Percentiles rank a stretch among this genome's conserved stretches.
These are phyloP conservation scores for Phania funesta DNA, from an alignment of 2,888 invertebrate genomes.

Conservation along the genomic window DNA sequence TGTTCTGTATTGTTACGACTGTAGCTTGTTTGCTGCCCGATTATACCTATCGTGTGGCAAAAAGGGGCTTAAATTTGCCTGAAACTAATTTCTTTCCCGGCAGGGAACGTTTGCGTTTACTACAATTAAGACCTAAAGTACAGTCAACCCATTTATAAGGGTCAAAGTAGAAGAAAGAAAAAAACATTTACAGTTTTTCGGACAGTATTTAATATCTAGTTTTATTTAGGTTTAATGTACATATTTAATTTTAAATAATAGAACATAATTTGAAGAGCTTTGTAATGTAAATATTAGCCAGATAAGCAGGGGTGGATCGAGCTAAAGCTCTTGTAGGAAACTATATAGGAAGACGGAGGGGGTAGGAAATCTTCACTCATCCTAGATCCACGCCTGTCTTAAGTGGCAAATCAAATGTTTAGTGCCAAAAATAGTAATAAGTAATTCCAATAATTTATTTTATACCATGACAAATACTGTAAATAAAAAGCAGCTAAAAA, in stretches of 20 bases:
- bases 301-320: no score
- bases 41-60: conserved; percentile 76
- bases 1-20: conserved; percentile 82
- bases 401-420: conserved; percentile 36
- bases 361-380: no score
- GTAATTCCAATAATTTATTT: conserved; percentile 53
- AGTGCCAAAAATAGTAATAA: conserved; percentile 62
- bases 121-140: conserved; percentile 71
- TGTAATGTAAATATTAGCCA: no score
- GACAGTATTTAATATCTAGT: conserved; percentile 50
- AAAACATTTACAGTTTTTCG: not conserved
- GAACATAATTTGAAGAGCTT: not conserved
- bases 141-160: conserved; percentile 74
- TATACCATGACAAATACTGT: conserved; percentile 61
- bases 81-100: conserved; percentile 76
- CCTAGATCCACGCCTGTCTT: no score
- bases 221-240: conserved; percentile 42
- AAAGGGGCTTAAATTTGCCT: conserved; percentile 74
- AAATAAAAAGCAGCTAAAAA: conserved; percentile 36
- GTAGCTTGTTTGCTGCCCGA: conserved; percentile 83
- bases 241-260: not conserved
- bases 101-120: conserved; percentile 70
- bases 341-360: no score
- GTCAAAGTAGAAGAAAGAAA: not conserved
- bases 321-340: no score